Base-by-base conservation (phyloP, 2,113 vertebrate species). In the Cisticola juncidis region DNA sequence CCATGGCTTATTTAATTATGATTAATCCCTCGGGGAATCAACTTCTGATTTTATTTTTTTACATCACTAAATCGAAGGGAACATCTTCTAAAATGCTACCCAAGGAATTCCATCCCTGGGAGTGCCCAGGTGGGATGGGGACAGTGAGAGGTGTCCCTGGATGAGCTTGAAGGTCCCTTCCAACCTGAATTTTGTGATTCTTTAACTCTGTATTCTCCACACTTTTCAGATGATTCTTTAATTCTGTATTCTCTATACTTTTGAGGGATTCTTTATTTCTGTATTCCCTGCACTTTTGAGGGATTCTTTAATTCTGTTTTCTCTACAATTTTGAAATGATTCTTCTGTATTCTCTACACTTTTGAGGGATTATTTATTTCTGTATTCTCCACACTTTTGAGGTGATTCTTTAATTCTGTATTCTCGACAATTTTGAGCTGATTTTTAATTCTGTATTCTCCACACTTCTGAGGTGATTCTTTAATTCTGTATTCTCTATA, bases 121-220 rank as follows among this genome's bases (percentile, higher is more conserved):
- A 77, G 26, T 69, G 38, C 0, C 14, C 72, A 38, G 47, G 33
- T 1, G 53, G 72, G 72, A 45, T 38, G 4, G 33, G 66, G 4
- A 83, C 5, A 53, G 16, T 36, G 47, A 17, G 0, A 71, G 15
- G 7, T 28, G 29, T 40, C 54, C 64, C 14, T 53, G 36, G 45
- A 1, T 31, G 71, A 1, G 0, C 5, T 69, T 69, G 20, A 4
- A 24, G 19, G 12, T 51, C 47, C 38, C 6, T 61, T 16, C 26
- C n/a, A 53, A 12, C 10, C 73, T 28, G 29, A 70, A 38, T 36
- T 44, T 45, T 44, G 25, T 21, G 14, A 26, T 21, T 26, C 28
- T 64, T 62, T 31, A 36, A 26, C 51, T 77, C 33, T 6, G 5
- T 10, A 4, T 53, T 23, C 29, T 53, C 40, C 16, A 11, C 38